Evolutionary conservation across 2,888 invertebrate genomes (phyloP).

Genomic region (Meloe dianella): DNA sequence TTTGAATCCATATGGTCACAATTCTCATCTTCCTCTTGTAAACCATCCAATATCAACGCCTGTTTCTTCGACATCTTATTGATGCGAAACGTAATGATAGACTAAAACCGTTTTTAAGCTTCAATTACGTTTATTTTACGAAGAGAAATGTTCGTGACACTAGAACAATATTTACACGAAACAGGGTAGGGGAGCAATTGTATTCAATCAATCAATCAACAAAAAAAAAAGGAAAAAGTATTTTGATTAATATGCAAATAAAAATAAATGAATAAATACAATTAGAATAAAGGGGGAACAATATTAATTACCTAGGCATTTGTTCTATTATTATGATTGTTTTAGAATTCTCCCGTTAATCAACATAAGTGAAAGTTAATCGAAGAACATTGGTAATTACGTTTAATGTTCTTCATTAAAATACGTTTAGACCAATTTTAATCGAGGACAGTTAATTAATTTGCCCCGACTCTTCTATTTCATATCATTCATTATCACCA

Average conservation of each 20-base stretch:
- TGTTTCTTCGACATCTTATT: conserved; percentile 5
- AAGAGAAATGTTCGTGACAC: conserved; percentile 41
- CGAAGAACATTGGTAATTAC: neutral
- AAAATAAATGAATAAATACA: conserved; percentile 1
- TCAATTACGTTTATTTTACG: conserved; percentile 34
- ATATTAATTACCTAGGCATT: neutral
- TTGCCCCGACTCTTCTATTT: conserved; percentile 22
- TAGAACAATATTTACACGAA: conserved; percentile 30
- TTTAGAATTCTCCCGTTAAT: neutral
- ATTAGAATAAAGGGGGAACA: neutral
- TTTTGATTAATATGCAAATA: conserved; percentile 27
- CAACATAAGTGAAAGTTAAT: neutral
- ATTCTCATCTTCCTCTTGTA: conserved; percentile 37
- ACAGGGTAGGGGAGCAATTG: conserved; percentile 27
- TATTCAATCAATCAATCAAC: too few species aligned
- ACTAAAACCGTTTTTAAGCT: conserved; percentile 25
- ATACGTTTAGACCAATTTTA: conserved; percentile 3
- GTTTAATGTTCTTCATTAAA: neutral
- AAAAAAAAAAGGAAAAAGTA: neutral
- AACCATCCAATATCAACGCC: conserved; percentile 31
- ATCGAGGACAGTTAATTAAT: conserved; percentile 29
- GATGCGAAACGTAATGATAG: neutral
- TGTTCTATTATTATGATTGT: too few species aligned
- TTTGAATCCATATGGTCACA: neutral
- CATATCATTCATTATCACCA: conserved; percentile 9